A percentile compares a stretch with the other conserved stretches of the same genome.
These are phyloP conservation scores for Amblyraja radiata DNA, from an alignment of 2,797 vertebrate genomes.

Conservation along the genomic window DNA sequence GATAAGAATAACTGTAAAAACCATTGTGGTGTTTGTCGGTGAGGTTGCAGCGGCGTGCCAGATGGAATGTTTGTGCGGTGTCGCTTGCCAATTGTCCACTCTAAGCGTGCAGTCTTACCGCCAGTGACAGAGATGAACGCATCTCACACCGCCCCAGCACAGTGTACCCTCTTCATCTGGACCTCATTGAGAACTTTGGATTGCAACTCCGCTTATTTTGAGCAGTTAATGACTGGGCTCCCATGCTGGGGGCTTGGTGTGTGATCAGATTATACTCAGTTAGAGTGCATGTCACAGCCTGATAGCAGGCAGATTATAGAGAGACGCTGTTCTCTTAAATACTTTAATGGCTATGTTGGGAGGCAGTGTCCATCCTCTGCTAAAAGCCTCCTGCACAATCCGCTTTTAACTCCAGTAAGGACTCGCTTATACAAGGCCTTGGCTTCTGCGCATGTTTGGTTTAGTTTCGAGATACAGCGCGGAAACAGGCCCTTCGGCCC, in stretches of 20 bases:
- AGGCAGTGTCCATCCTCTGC: neutral
- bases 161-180: neutral
- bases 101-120: neutral
- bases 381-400: conserved; percentile 24
- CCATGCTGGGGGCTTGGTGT: neutral
- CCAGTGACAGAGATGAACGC: conserved; percentile 18
- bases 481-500: no score
- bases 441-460: neutral
- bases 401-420: neutral
- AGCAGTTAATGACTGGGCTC: neutral
- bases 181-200: conserved; percentile 6
- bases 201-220: conserved; percentile 15
- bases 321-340: conserved; percentile 21
- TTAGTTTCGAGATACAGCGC: no score
- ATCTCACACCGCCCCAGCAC: neutral
- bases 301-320: conserved; percentile 28
- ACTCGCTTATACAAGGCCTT: neutral
- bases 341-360: conserved; percentile 9
- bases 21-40: neutral
- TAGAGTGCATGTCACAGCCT: conserved; percentile 15
- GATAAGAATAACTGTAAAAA: conserved; percentile 30
- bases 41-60: neutral
- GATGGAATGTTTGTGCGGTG: neutral
- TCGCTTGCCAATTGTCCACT: conserved; percentile 13
- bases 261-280: neutral